phyloP scores from a whole-genome alignment of 2,797 vertebrate species.

The Distichodus sexfasciatus region DNA sequence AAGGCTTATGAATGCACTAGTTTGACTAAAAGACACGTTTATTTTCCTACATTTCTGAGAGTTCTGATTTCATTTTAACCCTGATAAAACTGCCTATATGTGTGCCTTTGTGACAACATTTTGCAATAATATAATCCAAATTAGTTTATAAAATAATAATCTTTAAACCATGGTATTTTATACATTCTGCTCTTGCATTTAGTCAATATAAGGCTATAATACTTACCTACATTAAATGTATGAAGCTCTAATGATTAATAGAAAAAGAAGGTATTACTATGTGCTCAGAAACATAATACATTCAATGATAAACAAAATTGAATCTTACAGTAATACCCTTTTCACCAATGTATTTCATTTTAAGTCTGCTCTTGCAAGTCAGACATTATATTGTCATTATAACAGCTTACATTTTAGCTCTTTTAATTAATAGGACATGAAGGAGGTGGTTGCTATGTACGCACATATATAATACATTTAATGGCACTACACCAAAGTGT shows the following conservation, averaged over 20 bases:
- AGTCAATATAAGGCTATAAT: too few species aligned
- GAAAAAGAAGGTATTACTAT: neutral
- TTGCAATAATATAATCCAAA: too few species aligned
- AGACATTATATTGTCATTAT: too few species aligned
- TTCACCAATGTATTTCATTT: too few species aligned
- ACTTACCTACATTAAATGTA: too few species aligned
- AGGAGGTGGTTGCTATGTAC: neutral
- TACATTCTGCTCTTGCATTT: neutral
- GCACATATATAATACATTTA: neutral
- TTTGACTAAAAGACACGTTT: slow-evolving; percentile 34
- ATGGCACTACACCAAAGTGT: too few species aligned
- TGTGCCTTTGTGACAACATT: neutral
- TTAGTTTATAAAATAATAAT: neutral
- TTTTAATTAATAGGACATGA: neutral
- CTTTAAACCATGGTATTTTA: neutral
- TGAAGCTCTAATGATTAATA: neutral
- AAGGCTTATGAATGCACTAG: slow-evolving; percentile 75
- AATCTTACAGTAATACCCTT: too few species aligned
- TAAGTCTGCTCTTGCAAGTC: too few species aligned
- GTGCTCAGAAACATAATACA: neutral
- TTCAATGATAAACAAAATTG: too few species aligned
- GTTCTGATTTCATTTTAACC: slow-evolving; percentile 9
- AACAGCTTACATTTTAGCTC: too few species aligned
- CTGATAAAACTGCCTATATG: neutral
- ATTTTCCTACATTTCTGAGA: neutral